These are phyloP conservation scores for Eriocheir sinensis DNA, from an alignment of 1,140 invertebrate species.

Conservation along the genomic window DNA sequence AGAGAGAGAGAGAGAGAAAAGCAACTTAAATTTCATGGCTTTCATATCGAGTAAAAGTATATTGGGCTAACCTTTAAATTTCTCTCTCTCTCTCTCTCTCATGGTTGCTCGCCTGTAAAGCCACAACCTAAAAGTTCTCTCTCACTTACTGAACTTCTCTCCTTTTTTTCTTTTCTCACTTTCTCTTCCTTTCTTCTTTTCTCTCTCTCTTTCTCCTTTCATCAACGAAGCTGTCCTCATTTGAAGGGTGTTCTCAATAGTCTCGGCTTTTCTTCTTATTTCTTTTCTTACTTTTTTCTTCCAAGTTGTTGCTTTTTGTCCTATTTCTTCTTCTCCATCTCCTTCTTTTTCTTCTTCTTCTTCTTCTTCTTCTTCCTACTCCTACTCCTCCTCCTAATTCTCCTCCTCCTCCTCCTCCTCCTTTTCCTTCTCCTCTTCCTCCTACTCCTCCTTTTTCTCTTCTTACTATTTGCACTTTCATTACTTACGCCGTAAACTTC, in stretches of 20 bases:
- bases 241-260: not conserved
- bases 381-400: not conserved
- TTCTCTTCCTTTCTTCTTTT: slow-evolving; percentile 13
- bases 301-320: not conserved
- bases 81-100: not conserved
- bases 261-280: not conserved
- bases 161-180: not conserved
- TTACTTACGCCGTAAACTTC: too few relatives aligned
- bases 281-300: not conserved
- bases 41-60: too few relatives aligned
- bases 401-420: not conserved
- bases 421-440: too few relatives aligned
- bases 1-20: too few relatives aligned
- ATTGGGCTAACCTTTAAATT: not conserved
- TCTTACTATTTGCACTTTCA: too few relatives aligned
- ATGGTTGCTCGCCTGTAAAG: not conserved
- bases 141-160: not conserved
- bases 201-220: not conserved
- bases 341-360: slow-evolving; percentile 33
- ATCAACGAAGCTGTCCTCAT: not conserved
- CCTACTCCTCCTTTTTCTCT: not conserved
- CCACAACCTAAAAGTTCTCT: too few relatives aligned
- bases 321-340: not conserved
- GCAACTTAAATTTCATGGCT: too few relatives aligned
- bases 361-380: slow-evolving; percentile 30